These are phyloP conservation scores for Melanerpes formicivorus DNA, from an alignment of 2,113 vertebrate genomes.

Conservation along the genomic window DNA sequence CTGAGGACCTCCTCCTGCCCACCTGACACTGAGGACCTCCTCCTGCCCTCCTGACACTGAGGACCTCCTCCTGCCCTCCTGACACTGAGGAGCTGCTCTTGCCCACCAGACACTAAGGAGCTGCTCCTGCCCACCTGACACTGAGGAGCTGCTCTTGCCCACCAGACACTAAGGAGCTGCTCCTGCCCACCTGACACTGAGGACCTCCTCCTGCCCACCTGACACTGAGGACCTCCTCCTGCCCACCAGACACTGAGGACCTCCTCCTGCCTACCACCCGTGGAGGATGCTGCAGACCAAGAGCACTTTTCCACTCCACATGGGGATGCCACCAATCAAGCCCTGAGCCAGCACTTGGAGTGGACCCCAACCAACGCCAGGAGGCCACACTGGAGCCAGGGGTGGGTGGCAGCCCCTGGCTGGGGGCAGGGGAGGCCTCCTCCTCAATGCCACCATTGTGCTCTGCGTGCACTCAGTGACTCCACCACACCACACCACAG, in stretches of 20 bases:
- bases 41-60: no score
- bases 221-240: background rate
- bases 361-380: background rate
- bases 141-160: no score
- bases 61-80: no score
- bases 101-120: background rate
- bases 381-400: fast-evolving
- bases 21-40: background rate
- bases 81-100: fast-evolving
- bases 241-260: no score
- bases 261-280: fast-evolving
- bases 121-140: no score
- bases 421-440: background rate
- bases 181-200: fast-evolving
- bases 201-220: background rate
- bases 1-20: background rate
- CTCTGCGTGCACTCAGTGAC: background rate
- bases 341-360: fast-evolving
- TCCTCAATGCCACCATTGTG: background rate
- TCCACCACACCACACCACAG: background rate
- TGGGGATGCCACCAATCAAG: background rate
- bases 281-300: background rate
- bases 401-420: background rate
- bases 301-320: background rate
- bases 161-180: no score